phyloP scores from a whole-genome alignment of 2,113 vertebrate genomes.

The Sinosuthora webbiana region DNA sequence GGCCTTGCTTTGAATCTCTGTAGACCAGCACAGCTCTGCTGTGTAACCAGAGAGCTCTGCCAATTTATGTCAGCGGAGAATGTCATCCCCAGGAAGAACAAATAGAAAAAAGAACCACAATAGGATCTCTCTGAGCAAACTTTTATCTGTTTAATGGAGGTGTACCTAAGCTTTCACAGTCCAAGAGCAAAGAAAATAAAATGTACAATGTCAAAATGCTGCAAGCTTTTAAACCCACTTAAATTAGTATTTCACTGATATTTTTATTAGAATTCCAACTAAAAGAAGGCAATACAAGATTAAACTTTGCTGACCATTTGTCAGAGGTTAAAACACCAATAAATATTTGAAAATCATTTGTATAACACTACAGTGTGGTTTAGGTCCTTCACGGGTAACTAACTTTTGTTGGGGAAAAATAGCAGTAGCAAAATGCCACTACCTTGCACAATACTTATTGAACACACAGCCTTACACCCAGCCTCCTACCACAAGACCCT shows the following conservation, averaged over 20 bases:
- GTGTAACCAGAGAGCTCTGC: neutral
- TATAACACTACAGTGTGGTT: neutral
- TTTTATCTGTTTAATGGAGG: slow-evolving; percentile 19
- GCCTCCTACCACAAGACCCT: neutral
- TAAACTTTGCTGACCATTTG: neutral
- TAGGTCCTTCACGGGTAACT: neutral
- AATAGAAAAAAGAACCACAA: neutral
- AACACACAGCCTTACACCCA: neutral
- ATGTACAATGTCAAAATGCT: neutral
- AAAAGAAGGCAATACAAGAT: neutral
- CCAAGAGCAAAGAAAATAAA: neutral
- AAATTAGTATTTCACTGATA: neutral
- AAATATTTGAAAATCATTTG: neutral
- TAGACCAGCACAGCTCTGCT: neutral
- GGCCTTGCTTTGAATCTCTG: neutral
- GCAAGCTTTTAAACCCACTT: neutral
- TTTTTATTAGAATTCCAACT: slow-evolving; percentile 1
- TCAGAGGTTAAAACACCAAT: rapidly evolving
- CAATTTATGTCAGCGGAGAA: neutral
- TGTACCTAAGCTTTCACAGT: slow-evolving; percentile 19
- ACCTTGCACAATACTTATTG: neutral
- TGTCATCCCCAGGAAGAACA: neutral
- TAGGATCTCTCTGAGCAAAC: neutral
- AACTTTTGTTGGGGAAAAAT: neutral
- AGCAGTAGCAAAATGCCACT: neutral